A percentile compares a stretch with the other conserved stretches of the same genome.
phyloP scores from a whole-genome alignment of 2,888 invertebrate genomes.

The Lithosia quadra region DNA sequence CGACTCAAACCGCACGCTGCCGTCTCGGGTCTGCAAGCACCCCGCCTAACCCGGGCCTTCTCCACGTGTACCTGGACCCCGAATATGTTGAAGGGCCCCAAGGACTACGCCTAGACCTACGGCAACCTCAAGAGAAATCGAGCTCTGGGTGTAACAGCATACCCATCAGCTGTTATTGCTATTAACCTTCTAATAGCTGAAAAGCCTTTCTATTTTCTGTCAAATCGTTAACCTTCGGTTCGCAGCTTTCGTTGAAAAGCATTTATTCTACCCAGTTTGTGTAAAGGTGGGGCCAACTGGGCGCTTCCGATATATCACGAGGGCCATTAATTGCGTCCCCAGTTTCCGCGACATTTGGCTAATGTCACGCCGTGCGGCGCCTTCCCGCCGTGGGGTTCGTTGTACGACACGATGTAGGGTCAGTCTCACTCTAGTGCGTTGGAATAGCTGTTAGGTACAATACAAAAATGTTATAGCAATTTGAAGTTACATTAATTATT shows the following conservation, averaged over 20 bases:
- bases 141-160: neutral
- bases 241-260: constrained; percentile 5
- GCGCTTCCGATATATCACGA: constrained; percentile 53
- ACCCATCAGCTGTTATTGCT: neutral
- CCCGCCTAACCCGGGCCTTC: too few relatives aligned
- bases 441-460: constrained; percentile 6
- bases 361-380: constrained; percentile 52
- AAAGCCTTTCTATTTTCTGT: neutral
- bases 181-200: neutral
- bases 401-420: constrained; percentile 19
- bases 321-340: constrained; percentile 55
- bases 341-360: constrained; percentile 59
- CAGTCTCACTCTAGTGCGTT: neutral
- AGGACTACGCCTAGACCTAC: too few relatives aligned
- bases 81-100: too few relatives aligned
- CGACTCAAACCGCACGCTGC: too few relatives aligned
- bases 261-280: constrained; percentile 25
- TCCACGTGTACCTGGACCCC: too few relatives aligned
- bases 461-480: neutral
- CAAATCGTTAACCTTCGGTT: neutral
- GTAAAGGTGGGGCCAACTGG: constrained; percentile 23
- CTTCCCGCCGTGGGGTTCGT: constrained; percentile 25
- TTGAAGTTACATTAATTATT: neutral
- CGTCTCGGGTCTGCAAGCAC: too few relatives aligned
- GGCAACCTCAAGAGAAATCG: too few relatives aligned